phyloP scores from a whole-genome alignment of 2,888 invertebrate genomes.

The Agrilus biguttatus region DNA sequence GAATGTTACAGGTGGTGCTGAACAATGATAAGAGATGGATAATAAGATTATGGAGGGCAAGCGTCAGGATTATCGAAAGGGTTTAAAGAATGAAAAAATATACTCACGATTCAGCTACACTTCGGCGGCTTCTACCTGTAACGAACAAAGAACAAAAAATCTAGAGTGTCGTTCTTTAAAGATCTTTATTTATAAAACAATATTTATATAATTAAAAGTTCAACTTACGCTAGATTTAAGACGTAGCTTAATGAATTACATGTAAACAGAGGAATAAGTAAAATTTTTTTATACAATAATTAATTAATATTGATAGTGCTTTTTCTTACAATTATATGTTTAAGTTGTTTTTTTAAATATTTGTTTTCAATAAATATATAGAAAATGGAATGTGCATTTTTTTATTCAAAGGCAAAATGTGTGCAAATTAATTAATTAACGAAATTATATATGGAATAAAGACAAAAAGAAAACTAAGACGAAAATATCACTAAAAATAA shows the following conservation, averaged over 20 bases:
- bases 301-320: too few species aligned
- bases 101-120: constrained; percentile 28
- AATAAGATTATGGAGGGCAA: too few species aligned
- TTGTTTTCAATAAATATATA: constrained; percentile 2
- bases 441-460: too few species aligned
- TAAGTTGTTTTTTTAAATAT: constrained; percentile 1
- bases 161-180: constrained; percentile 2
- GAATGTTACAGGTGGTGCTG: too few species aligned
- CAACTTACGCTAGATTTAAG: constrained; percentile 26
- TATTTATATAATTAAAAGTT: constrained; percentile 21
- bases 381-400: too few species aligned
- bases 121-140: constrained; percentile 15
- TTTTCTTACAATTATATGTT: too few species aligned
- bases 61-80: constrained; percentile 2
- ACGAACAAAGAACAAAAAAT: constrained; percentile 6
- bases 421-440: too few species aligned
- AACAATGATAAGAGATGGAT: too few species aligned
- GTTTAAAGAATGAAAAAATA: constrained; percentile 4
- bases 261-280: constrained; percentile 10
- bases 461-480: too few species aligned
- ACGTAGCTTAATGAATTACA: constrained; percentile 19
- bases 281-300: constrained; percentile 18
- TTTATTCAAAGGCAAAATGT: too few species aligned
- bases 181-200: constrained; percentile 31
- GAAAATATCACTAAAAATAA: too few species aligned